Conservation (phyloP, 2,888 invertebrate genomes). For the Polia nebulosa region DNA sequence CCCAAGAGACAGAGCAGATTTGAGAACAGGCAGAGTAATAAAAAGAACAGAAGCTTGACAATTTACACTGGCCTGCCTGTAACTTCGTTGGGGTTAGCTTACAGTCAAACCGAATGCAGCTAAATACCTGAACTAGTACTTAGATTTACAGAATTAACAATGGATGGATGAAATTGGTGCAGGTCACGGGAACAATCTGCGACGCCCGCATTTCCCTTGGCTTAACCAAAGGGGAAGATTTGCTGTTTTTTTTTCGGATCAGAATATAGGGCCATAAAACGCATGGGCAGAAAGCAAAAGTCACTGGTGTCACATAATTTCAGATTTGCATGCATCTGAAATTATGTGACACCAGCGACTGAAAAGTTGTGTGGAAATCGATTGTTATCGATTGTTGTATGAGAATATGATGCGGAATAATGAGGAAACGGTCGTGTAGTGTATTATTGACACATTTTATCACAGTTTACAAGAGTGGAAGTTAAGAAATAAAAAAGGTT, state of each 20-base stretch:
- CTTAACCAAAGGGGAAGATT: not conserved
- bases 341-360: not conserved
- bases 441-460: too few species aligned
- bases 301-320: too few species aligned
- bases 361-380: not conserved
- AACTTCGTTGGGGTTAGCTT: not conserved
- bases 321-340: not conserved
- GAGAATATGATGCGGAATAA: too few species aligned
- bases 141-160: not conserved
- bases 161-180: too few species aligned
- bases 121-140: not conserved
- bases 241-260: too few species aligned
- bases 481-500: too few species aligned
- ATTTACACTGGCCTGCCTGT: not conserved
- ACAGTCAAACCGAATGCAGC: not conserved
- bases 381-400: too few species aligned
- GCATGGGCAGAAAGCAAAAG: too few species aligned
- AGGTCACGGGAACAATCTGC: not conserved
- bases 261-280: not conserved
- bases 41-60: not conserved
- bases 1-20: not conserved
- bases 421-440: too few species aligned
- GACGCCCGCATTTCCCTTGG: not conserved
- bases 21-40: not conserved
- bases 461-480: too few species aligned